Evolutionary conservation across 2,797 vertebrate species (phyloP).

Genomic region (Crax fasciolata): DNA sequence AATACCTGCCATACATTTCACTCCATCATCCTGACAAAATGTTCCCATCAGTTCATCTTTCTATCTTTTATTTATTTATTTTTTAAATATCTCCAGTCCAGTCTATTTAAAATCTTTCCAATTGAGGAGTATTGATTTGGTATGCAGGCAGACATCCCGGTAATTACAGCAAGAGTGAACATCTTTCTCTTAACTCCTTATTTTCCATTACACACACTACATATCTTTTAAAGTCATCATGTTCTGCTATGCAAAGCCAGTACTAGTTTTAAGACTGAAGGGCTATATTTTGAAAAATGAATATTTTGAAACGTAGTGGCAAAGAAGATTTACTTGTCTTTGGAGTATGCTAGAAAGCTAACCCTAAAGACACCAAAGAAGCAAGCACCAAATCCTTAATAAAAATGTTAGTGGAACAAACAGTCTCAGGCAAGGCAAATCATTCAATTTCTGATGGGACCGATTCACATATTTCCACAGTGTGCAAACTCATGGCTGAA

Average conservation of each 20-base stretch:
- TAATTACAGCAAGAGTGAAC: background rate
- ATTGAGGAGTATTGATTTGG: background rate
- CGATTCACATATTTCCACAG: background rate
- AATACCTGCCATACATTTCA: constrained; percentile 24
- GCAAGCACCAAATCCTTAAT: background rate
- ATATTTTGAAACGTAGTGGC: background rate
- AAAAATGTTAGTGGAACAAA: background rate
- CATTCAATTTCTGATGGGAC: background rate
- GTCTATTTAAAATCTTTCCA: constrained; percentile 36
- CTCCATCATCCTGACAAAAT: constrained; percentile 43
- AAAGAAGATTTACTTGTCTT: background rate
- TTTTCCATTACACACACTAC: background rate
- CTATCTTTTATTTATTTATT: background rate
- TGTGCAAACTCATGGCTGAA: background rate
- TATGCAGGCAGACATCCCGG: background rate
- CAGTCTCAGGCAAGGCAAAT: background rate
- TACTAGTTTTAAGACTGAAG: background rate
- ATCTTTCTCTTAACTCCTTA: background rate
- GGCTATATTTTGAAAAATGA: background rate
- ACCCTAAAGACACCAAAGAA: background rate
- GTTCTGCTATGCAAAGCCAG: background rate
- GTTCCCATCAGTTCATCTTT: background rate
- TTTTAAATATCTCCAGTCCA: background rate
- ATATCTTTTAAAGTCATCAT: background rate
- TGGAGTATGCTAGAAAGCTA: background rate